Evolutionary conservation across 2,113 vertebrate genomes (phyloP).

Genomic region (Butastur rufipennis): DNA sequence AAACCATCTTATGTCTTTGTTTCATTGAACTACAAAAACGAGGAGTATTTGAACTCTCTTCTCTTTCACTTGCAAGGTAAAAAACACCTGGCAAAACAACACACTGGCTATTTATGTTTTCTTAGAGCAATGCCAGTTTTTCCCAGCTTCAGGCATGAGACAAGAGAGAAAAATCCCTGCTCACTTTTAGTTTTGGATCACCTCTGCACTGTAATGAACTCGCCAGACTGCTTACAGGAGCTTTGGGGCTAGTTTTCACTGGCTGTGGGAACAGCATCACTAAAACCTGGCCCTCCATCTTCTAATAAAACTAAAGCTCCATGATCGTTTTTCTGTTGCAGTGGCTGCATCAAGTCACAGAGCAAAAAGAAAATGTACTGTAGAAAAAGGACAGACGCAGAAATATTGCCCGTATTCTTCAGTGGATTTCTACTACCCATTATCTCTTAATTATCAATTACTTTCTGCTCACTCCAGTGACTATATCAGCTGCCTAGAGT

Average conservation of each 20-base stretch:
- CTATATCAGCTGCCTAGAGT: background rate
- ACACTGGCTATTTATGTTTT: background rate
- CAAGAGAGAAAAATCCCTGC: background rate
- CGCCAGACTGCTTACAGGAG: background rate
- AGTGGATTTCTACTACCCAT: background rate
- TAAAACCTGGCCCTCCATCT: background rate
- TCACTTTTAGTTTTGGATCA: background rate
- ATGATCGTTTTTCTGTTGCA: background rate
- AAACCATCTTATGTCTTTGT: background rate
- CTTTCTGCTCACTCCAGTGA: background rate
- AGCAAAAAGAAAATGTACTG: background rate
- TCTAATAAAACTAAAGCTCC: background rate
- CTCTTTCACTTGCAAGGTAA: background rate
- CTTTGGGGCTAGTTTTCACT: slow-evolving; percentile 6
- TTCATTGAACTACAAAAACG: background rate
- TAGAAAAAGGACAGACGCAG: background rate
- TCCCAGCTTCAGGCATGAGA: background rate
- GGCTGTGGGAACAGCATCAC: background rate
- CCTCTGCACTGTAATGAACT: background rate
- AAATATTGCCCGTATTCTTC: background rate
- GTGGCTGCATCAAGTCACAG: background rate
- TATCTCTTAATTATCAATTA: background rate
- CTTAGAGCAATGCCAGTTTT: background rate
- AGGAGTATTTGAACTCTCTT: background rate
- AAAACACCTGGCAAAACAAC: background rate